A percentile compares a stretch with the other conserved stretches of the same genome.
Conservation (phyloP, 2,113 vertebrate genomes). For the Nannospalax galili region DNA sequence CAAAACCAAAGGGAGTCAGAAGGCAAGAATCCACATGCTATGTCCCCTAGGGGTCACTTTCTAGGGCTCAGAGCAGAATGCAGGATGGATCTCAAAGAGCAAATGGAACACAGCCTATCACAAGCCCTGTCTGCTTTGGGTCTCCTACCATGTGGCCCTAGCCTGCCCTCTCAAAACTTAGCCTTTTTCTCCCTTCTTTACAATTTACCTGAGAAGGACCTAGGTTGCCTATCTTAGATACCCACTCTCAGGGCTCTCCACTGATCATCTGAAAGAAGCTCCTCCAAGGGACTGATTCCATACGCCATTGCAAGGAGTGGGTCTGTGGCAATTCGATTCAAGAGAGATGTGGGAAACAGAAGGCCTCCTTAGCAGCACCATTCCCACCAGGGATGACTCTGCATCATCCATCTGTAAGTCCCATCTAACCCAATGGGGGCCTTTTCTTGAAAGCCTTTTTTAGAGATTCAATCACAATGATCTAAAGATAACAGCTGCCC, state of each 20-base stretch:
- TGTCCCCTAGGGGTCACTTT: neutral
- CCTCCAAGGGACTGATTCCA: neutral
- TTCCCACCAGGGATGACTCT: neutral
- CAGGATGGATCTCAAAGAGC: neutral
- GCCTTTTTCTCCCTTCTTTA: neutral
- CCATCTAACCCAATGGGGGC: neutral
- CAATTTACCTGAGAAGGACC: neutral
- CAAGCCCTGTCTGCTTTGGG: neutral
- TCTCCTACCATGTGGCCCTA: neutral
- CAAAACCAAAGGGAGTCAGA: neutral
- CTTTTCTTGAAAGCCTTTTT: neutral
- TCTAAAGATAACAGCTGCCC: neutral
- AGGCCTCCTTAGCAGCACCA: neutral
- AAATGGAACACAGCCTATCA: neutral
- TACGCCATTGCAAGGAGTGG: neutral
- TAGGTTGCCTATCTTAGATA: neutral
- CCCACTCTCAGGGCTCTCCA: neutral
- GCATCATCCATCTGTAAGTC: neutral
- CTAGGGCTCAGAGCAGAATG: neutral
- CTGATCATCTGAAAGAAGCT: neutral
- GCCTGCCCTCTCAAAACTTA: neutral
- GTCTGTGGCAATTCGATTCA: neutral
- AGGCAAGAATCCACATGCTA: neutral
- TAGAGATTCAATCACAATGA: neutral
- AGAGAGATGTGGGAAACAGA: neutral